Evolutionary conservation across 2,113 vertebrate species (phyloP).

Genomic region (Ophthalmolycus amberensis): DNA sequence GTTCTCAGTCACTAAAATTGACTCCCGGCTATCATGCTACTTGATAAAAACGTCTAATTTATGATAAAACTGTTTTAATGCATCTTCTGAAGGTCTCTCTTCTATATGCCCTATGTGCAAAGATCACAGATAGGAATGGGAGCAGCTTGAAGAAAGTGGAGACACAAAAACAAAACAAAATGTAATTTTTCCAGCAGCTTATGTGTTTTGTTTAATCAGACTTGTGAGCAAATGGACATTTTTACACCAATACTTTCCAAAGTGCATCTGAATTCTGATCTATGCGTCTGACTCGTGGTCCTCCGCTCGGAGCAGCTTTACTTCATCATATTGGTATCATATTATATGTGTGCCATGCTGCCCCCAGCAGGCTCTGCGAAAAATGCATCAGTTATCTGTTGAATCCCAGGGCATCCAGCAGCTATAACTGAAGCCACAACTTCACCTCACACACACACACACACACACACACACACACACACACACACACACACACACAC

Average conservation of each 20-base stretch:
- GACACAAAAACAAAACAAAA: background rate
- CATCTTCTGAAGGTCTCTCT: background rate
- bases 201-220: conserved; percentile 1
- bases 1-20: conserved; percentile 52
- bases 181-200: background rate
- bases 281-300: conserved; percentile 29
- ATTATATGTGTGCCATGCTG: conserved; percentile 82
- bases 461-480: background rate
- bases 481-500: background rate
- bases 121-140: background rate
- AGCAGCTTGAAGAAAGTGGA: background rate
- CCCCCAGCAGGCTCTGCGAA: conserved; percentile 77
- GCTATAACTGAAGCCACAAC: conserved; percentile 20
- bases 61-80: conserved; percentile 24
- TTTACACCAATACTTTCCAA: conserved; percentile 22
- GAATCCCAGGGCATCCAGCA: conserved; percentile 34
- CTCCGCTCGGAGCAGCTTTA: conserved; percentile 38
- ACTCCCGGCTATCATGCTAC: conserved; percentile 18
- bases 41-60: conserved; percentile 31
- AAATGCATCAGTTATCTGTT: conserved; percentile 44
- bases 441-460: background rate
- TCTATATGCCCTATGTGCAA: background rate
- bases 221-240: background rate
- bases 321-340: conserved; percentile 59
- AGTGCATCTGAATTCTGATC: conserved; percentile 42